Base-by-base conservation (phyloP, 2,888 invertebrate genomes). In the Temnothorax ravouxi region DNA sequence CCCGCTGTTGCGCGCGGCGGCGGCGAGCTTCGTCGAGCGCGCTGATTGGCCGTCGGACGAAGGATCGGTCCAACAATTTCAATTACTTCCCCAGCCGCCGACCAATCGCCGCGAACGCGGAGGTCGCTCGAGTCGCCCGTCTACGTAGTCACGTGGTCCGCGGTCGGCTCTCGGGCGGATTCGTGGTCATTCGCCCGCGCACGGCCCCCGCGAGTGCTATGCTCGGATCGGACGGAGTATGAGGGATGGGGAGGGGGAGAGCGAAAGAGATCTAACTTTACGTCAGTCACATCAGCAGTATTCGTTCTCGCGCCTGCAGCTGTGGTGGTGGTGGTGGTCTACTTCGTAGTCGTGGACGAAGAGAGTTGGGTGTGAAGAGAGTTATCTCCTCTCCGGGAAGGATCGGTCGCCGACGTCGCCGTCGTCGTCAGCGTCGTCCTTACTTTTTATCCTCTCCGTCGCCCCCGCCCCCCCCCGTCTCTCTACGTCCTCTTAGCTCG, bases 221-320 rank as follows among this genome's bases (percentile, higher is more conserved):
- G 41, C 56, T 75, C 66, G 54, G 64, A 13, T 75, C 66, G 54
- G 64, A 13, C 11, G 15, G 29, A 47, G 79, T 75, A 86, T 89
- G 89, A 82, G 25, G 41, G 47, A 81, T 13, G 41, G 47, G 84
- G n/a, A 29, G 44, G 56, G 56, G n/a, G 41, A 50, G 87, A 87
- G 89, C 85, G 87, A 86, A 89, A 84, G 90, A 90, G 90, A 91
- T 91, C 90, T 91, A 92, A 93, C 93, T 93, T 93, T 93, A 91
- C 90, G 93, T 93, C 91, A 93, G 93, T 93, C 92, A 47, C 47
- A 93, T 93, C 91, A 88, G 91, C 92, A 92, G 93, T 93, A 91
- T 90, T 93, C 91, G 92, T 92, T 91, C 89, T 89, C 89, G 91
- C 89, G 92, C 59, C 87, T 86, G 91, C 83, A 90, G 91, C 87